Percentiles rank a stretch among this genome's conserved stretches.
phyloP scores from a whole-genome alignment of 2,888 invertebrate species.

The Pycnomerus fuliginosus region DNA sequence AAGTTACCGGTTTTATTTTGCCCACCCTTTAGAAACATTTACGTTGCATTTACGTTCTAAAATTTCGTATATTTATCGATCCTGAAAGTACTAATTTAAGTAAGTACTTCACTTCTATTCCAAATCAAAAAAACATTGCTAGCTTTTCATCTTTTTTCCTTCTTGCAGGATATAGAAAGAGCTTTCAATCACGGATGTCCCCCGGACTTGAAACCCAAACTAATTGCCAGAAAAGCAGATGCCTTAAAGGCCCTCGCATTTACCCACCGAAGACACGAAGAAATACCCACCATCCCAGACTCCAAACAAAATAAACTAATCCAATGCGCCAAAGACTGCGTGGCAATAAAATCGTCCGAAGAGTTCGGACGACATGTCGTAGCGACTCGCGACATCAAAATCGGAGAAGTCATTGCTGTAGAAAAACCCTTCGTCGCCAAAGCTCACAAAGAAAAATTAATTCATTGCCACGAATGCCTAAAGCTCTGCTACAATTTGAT shows the following conservation, averaged over 20 bases:
- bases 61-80: too few species aligned
- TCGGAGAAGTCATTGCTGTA: neutral
- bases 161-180: neutral
- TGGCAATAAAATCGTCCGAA: neutral
- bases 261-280: neutral
- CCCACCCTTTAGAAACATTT: too few species aligned
- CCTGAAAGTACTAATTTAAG: too few species aligned
- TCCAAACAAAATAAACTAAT: neutral
- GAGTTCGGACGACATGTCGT: neutral
- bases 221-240: neutral
- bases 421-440: neutral
- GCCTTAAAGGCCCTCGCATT: neutral
- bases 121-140: too few species aligned
- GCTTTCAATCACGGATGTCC: neutral
- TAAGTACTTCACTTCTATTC: too few species aligned
- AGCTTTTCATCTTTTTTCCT: too few species aligned
- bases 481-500: constrained; percentile 4
- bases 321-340: constrained; percentile 42
- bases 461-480: constrained; percentile 2
- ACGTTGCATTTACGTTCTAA: too few species aligned
- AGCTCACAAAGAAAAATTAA: neutral
- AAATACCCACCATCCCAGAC: constrained; percentile 10
- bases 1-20: too few species aligned
- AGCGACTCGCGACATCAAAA: neutral
- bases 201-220: neutral